Evolutionary conservation across 2,113 vertebrate genomes (phyloP), one percentile per base, ranked within the genome.

Genomic region (Eurystomus gularis): DNA sequence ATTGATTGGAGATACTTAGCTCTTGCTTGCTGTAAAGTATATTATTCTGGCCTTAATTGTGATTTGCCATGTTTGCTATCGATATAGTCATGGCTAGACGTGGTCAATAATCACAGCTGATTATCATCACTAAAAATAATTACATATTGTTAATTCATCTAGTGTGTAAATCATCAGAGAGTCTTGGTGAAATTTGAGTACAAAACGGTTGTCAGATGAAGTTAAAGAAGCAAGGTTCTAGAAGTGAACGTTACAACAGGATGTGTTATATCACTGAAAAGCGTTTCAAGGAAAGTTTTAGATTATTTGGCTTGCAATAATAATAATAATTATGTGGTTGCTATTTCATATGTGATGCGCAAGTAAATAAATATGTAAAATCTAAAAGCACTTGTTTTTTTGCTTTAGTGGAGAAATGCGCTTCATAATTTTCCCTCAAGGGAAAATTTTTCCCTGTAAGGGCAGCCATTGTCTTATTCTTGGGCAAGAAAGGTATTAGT

Each of bases 1-100:
- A 96, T 94, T 86, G 82, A 94, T 97, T 93, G 73, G 88, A 88
- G n/a, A 65, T 83, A 66, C 58, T 82, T 58, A 51, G 24, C 44
- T 81, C n/a, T 87, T 68, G 6, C 35, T 72, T 55, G n/a, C 20
- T 68, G 48, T 51, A 37, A 86, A 81, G 60, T 71, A 9, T 58
- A 75, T 81, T 86, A 57, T 92, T 88, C 55, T 92, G 60, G 20
- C 19, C 26, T 88, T 77, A 80, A 77, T 77, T 84, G 51, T 70
- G 35, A 57, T 60, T 84, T 64, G 20, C 29, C 10, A 10, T 26
- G 16, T 73, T 90, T 75, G 35, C 44, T 88, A 94, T 66, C 68
- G 72, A 49, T 52, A 40, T 11, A 55, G 14, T 44, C 31, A 40
- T 26, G 21, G 65, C 35, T 64, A 82, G 52, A 52, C 19, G 64